These are phyloP conservation scores for Montipora efflorescens DNA, from an alignment of 64 coral and sea anemone genomes.

Conservation along the genomic window DNA sequence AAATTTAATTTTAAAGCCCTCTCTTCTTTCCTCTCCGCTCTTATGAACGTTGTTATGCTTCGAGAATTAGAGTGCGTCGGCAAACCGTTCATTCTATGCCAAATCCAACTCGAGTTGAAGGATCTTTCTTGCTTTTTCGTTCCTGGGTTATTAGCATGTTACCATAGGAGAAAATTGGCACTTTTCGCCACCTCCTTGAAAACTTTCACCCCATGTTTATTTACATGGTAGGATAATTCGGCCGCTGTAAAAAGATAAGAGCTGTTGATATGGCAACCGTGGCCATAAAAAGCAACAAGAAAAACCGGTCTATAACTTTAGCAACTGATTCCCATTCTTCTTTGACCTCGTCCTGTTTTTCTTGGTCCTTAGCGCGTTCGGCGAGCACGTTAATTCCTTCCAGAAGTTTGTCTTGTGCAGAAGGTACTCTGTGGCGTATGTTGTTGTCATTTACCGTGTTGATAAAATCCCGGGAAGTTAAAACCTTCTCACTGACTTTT, in stretches of 20 bases:
- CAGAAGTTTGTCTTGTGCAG: constrained; percentile 69
- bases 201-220: neutral
- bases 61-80: too few relatives aligned
- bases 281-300: constrained; percentile 90
- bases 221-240: constrained; percentile 94
- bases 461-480: constrained; percentile 86
- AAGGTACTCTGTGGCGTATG: constrained; percentile 61
- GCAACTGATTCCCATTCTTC: constrained; percentile 96
- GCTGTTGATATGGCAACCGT: constrained; percentile 94
- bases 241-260: constrained; percentile 91
- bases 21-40: neutral
- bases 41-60: too few relatives aligned
- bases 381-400: constrained; percentile 87
- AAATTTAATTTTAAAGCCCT: neutral
- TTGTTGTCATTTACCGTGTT: constrained; percentile 89
- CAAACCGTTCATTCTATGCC: neutral
- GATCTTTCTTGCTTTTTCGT: neutral
- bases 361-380: constrained; percentile 81
- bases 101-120: neutral
- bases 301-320: constrained; percentile 94
- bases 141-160: neutral
- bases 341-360: constrained; percentile 84
- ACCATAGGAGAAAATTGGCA: neutral
- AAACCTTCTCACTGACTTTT: constrained; percentile 71
- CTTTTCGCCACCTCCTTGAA: neutral